Base-by-base conservation (phyloP, 92 coral and sea anemone genomes). In the Epizoanthus illoricatus region DNA sequence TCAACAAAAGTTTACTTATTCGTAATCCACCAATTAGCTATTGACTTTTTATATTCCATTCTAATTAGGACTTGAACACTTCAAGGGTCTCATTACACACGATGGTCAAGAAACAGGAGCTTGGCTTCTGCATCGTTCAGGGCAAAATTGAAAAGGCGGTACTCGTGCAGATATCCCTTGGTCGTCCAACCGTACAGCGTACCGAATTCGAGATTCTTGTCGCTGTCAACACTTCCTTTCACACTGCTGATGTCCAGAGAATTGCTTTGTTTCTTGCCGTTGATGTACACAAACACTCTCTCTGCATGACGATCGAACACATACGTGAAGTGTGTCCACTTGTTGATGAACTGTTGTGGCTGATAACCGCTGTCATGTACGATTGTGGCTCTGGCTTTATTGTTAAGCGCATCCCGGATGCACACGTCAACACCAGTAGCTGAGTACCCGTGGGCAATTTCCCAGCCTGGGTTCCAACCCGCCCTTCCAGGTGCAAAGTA, bases 391-490 rank as follows among this genome's bases (percentile, higher is more conserved):
- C 54, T 47, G 4, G 54, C 88, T 43, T 17, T 52, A 81, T 79
- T 84, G 85, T 87, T 87, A 17, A 47, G 61, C 42, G 87, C 66
- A 84, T 90, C 93, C 74, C 93, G 88, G 43, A 86, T 82, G 74
- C 92, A 90, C 45, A 90, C 88, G 18, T 23, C 20, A 42, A 52
- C 84, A 4, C 90, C 92, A 3, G 57, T 73, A 24, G 92, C 71
- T 28, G 56, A 52, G 88, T 90, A 86, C 36, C 88, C 88, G 56
- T 90, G 92, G 23, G 71, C 87, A 40, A 65, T 88, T 71, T 91
- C 91, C 89, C 90, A 91, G 71, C 91, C 89, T 58, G 94, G 87
- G 23, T 17, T 2, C 87, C 86, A 76, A 15, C 87, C 89, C 2
- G 21, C 9, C 36, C 80, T 43, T n/a, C 91, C 89, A 12, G 94